These are phyloP conservation scores for Drosophila prostipennis DNA, from an alignment of 2,888 invertebrate genomes.

Conservation along the genomic window DNA sequence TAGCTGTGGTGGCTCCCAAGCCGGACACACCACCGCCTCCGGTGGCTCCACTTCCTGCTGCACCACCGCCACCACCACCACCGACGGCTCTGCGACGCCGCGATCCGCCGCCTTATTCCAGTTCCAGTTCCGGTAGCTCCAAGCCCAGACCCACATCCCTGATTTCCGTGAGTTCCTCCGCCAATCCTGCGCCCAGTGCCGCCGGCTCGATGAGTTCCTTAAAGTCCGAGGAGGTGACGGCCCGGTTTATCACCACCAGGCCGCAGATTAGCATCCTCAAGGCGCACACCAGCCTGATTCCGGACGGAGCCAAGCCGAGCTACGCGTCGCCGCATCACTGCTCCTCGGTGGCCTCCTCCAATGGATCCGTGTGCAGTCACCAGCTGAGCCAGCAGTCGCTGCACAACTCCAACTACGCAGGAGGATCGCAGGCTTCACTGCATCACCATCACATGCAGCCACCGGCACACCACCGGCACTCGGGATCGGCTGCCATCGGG, in stretches of 20 bases:
- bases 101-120: conserved; percentile 89
- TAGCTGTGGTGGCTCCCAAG: conserved; percentile 39
- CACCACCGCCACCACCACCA: conserved; percentile 28
- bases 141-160: conserved; percentile 84
- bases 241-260: conserved; percentile 90
- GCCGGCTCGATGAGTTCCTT: conserved; percentile 82
- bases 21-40: conserved; percentile 42
- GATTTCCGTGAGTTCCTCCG: conserved; percentile 81
- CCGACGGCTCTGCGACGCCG: conserved; percentile 81
- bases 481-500: conserved; percentile 79
- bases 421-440: conserved; percentile 76
- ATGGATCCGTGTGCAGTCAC: conserved; percentile 73
- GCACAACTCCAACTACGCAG: conserved; percentile 80
- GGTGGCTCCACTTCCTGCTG: conserved; percentile 11
- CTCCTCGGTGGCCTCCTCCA: conserved; percentile 78
- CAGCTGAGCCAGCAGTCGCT: conserved; percentile 79
- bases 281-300: conserved; percentile 90
- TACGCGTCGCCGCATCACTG: conserved; percentile 85
- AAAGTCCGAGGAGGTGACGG: conserved; percentile 89
- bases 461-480: conserved; percentile 66
- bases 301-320: conserved; percentile 87
- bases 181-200: conserved; percentile 82
- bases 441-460: conserved; percentile 43
- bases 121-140: conserved; percentile 76
- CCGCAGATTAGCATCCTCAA: conserved; percentile 91